Conservation (phyloP, 2,888 invertebrate genomes). For the Oligia fasciuncula region DNA sequence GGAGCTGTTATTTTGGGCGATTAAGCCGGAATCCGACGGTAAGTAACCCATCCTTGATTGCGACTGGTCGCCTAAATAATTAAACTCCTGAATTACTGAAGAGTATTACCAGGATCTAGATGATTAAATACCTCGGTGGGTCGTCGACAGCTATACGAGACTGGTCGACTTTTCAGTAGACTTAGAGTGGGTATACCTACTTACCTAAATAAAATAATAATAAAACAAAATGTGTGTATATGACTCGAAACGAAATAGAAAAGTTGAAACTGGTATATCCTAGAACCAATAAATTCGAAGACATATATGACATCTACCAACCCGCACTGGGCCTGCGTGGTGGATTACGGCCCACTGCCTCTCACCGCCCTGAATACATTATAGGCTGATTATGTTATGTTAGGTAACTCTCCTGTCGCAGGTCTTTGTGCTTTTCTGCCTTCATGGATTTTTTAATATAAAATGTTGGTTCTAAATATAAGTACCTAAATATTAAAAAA, state of each 20-base stretch:
- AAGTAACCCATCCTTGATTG: slow-evolving; percentile 54
- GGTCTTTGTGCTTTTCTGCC: background rate
- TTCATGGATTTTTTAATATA: background rate
- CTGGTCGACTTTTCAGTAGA: slow-evolving; percentile 7
- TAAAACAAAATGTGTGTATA: background rate
- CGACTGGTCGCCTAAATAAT: slow-evolving; percentile 60
- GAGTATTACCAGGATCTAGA: slow-evolving; percentile 54
- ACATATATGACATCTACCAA: too few relatives aligned
- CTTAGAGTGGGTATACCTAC: background rate
- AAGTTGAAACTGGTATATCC: too few relatives aligned
- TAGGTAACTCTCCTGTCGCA: background rate
- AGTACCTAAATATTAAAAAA: background rate
- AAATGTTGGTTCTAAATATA: background rate
- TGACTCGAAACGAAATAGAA: background rate
- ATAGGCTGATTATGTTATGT: too few relatives aligned
- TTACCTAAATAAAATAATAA: background rate
- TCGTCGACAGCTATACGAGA: background rate
- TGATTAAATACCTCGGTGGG: slow-evolving; percentile 40
- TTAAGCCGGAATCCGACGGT: slow-evolving; percentile 35
- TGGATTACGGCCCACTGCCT: too few relatives aligned
- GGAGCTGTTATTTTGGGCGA: slow-evolving; percentile 33
- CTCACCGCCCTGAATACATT: too few relatives aligned
- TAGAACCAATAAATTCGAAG: too few relatives aligned
- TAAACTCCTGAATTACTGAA: slow-evolving; percentile 55
- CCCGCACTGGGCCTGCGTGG: too few relatives aligned